Evolutionary conservation across 35 echinoderm and acorn worm genomes (phyloP).

Genomic region (Apostichopus parvimensis): DNA sequence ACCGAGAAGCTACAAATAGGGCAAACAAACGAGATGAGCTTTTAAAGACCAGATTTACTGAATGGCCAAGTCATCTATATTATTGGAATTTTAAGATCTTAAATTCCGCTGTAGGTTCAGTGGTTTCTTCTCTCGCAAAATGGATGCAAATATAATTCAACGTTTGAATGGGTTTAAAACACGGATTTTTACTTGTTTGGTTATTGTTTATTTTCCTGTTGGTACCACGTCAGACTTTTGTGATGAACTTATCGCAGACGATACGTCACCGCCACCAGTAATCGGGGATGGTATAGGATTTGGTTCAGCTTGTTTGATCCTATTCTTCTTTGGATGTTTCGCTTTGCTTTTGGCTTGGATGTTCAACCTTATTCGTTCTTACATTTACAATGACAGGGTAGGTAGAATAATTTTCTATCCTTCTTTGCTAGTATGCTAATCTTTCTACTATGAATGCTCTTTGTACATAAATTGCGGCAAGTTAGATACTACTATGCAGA

Average conservation of each 20-base stretch:
- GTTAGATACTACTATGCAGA: too few species aligned
- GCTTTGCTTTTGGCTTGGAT: conserved; percentile 43
- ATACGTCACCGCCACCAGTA: background rate
- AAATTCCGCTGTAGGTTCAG: too few species aligned
- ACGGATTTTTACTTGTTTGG: background rate
- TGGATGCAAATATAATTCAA: background rate
- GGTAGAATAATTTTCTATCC: background rate
- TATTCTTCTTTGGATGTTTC: conserved; percentile 55
- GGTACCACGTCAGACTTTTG: background rate
- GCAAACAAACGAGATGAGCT: too few species aligned
- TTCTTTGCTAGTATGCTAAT: too few species aligned
- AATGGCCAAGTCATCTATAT: too few species aligned
- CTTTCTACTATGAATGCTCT: too few species aligned
- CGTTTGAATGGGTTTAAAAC: background rate
- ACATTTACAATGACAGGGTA: conserved; percentile 46
- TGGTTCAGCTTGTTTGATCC: conserved; percentile 21
- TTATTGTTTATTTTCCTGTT: background rate
- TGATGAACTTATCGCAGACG: background rate
- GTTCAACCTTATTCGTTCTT: conserved; percentile 45
- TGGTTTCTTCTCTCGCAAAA: background rate
- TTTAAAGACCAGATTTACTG: too few species aligned
- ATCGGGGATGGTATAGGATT: conserved; percentile 32
- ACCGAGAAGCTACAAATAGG: too few species aligned
- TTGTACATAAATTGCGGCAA: too few species aligned
- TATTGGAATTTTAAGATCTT: too few species aligned